phyloP scores from a whole-genome alignment of 2,888 invertebrate species.

The Melanophora roralis region DNA sequence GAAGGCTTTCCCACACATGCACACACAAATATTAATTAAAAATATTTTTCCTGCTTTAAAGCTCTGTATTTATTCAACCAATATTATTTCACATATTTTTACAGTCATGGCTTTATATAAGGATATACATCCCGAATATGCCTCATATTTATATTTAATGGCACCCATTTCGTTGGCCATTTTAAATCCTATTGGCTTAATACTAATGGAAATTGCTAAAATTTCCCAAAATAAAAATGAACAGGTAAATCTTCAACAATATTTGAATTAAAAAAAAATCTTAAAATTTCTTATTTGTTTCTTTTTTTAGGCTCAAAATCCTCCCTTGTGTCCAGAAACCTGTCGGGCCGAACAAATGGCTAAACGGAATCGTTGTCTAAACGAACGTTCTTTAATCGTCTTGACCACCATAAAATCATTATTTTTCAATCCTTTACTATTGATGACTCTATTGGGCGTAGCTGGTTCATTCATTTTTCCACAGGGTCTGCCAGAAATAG shows the following conservation, averaged over 20 bases:
- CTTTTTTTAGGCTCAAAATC: conserved; percentile 63
- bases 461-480: conserved; percentile 89
- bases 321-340: conserved; percentile 72
- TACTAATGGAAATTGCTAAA: conserved; percentile 88
- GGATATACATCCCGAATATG: conserved; percentile 91
- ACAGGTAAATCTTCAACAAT: conserved; percentile 61
- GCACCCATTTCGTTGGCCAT: conserved; percentile 95
- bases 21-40: too few species aligned
- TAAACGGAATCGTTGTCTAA: conserved; percentile 69
- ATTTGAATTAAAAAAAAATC: background rate
- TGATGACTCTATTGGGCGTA: conserved; percentile 95
- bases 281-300: background rate
- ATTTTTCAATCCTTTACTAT: conserved; percentile 90
- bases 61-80: too few species aligned
- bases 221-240: conserved; percentile 75
- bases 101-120: conserved; percentile 92
- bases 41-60: too few species aligned
- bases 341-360: conserved; percentile 70
- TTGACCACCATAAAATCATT: conserved; percentile 83
- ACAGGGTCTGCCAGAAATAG: conserved; percentile 85
- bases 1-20: too few species aligned
- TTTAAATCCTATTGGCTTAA: conserved; percentile 93
- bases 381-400: conserved; percentile 70
- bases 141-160: conserved; percentile 93
- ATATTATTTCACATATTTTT: too few species aligned